A percentile compares a stretch with the other conserved stretches of the same genome.
Conservation (phyloP, 2,797 vertebrate species). For the Linurgus olivaceus region DNA sequence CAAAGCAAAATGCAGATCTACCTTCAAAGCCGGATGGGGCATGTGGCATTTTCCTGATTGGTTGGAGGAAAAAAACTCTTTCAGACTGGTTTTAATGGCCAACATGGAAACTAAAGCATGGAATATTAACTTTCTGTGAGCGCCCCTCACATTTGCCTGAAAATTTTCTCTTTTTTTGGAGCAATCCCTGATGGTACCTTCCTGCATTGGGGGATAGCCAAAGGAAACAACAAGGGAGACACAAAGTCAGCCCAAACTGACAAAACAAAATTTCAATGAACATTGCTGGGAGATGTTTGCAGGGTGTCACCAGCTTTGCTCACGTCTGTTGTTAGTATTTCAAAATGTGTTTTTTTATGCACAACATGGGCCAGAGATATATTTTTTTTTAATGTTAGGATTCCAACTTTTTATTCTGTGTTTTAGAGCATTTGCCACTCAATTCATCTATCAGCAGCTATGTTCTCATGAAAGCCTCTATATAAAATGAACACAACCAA, state of each 20-base stretch:
- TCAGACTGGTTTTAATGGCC: neutral
- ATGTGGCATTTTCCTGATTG: neutral
- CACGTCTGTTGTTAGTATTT: neutral
- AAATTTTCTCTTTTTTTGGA: neutral
- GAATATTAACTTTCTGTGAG: neutral
- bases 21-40: neutral
- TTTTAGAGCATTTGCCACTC: neutral
- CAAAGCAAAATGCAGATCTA: neutral
- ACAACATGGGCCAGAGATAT: neutral
- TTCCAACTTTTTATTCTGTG: neutral
- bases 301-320: neutral
- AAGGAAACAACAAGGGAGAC: neutral
- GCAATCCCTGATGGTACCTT: rapidly evolving
- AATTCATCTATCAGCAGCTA: neutral
- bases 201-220: neutral
- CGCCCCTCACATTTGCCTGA: rapidly evolving
- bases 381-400: neutral
- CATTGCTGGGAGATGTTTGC: neutral
- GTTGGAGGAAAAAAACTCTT: neutral
- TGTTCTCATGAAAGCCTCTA: neutral
- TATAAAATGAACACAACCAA: neutral
- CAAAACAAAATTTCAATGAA: neutral
- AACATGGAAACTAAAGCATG: neutral
- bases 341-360: neutral
- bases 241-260: neutral